Conservation (phyloP, 2,888 invertebrate genomes). For the Nemotelus nigrinus region DNA sequence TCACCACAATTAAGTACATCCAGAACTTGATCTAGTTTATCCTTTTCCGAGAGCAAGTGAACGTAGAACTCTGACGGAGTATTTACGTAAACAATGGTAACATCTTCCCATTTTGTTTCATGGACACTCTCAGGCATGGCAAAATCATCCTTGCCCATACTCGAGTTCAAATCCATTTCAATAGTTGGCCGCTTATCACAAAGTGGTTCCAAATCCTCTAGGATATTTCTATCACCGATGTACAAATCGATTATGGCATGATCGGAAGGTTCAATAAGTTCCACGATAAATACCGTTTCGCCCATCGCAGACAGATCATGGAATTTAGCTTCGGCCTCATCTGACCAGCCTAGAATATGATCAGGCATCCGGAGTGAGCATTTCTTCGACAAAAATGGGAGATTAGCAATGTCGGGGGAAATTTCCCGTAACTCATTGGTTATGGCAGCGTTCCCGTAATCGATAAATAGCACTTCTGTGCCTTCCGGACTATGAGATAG, state of each 20-base stretch:
- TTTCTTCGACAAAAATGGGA: conserved; percentile 71
- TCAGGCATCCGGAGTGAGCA: conserved; percentile 72
- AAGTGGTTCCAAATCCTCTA: conserved; percentile 69
- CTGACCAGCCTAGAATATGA: conserved; percentile 71
- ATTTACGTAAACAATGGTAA: conserved; percentile 76
- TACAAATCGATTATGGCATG: conserved; percentile 73
- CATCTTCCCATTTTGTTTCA: conserved; percentile 58
- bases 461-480: conserved; percentile 73
- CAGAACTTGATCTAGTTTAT: conserved; percentile 69
- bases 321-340: conserved; percentile 73
- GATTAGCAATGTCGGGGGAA: conserved; percentile 70
- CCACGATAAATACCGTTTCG: conserved; percentile 74
- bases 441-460: conserved; percentile 73
- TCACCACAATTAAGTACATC: conserved; percentile 65
- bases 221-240: conserved; percentile 71
- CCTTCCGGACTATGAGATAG: conserved; percentile 68
- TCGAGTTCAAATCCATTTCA: conserved; percentile 50
- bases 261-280: conserved; percentile 74
- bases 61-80: conserved; percentile 81
- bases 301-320: conserved; percentile 75
- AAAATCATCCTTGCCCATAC: conserved; percentile 48
- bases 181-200: conserved; percentile 63
- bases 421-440: conserved; percentile 70
- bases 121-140: conserved; percentile 13
- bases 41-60: conserved; percentile 72